phyloP scores from a whole-genome alignment of 2,888 invertebrate species.

The Nomada ruficornis region DNA sequence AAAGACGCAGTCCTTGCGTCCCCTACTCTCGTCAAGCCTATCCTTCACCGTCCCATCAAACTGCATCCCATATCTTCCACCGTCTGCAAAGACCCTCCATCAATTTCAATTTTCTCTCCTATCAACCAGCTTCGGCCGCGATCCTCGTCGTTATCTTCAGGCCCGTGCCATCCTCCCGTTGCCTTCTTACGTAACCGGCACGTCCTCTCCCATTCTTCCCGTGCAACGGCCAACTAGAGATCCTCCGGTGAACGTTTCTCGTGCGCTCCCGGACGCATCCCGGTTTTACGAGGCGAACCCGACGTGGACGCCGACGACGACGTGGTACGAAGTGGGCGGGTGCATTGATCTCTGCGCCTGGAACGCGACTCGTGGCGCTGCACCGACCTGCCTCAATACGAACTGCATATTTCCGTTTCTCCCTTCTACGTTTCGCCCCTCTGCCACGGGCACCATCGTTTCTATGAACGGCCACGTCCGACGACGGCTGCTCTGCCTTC shows the following conservation, averaged over 20 bases:
- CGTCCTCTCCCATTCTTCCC: constrained; percentile 24
- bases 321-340: constrained; percentile 62
- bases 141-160: not conserved
- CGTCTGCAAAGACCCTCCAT: too few relatives aligned
- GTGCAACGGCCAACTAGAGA: not conserved
- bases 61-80: too few relatives aligned
- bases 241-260: not conserved
- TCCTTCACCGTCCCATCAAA: too few relatives aligned
- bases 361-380: constrained; percentile 75
- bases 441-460: constrained; percentile 21
- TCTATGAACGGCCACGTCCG: constrained; percentile 49
- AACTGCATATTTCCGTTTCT: constrained; percentile 74
- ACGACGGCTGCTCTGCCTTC: constrained; percentile 45
- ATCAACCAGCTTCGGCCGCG: too few relatives aligned
- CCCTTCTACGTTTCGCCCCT: constrained; percentile 23
- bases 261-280: constrained; percentile 33
- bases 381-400: constrained; percentile 81
- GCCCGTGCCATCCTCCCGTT: not conserved
- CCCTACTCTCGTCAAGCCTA: too few relatives aligned
- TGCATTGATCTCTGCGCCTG: constrained; percentile 77
- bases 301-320: constrained; percentile 53
- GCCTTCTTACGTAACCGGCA: constrained; percentile 40
- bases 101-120: too few relatives aligned
- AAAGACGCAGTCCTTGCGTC: too few relatives aligned
- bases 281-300: constrained; percentile 37